Base-by-base conservation (phyloP, 2,888 invertebrate genomes). In the Thereva nobilitata region DNA sequence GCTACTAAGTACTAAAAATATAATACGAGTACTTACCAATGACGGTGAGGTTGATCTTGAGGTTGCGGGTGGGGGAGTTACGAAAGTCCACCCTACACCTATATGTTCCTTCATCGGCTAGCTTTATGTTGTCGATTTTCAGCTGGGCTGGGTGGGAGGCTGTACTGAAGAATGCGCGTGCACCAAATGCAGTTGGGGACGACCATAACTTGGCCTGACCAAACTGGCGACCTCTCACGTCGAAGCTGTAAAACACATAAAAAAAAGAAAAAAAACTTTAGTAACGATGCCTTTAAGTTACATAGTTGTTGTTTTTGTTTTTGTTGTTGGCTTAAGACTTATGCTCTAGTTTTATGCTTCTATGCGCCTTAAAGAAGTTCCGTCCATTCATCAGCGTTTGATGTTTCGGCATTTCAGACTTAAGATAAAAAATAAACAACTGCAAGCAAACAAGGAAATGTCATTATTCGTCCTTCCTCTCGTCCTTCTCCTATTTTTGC, bases 151-250 rank as follows among this genome's bases (percentile, higher is more conserved):
- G 92, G 73, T 89, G 87, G 8, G 91, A 88, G 45, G 90, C 88
- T 4, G 90, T 88, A 56, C 91, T 89, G 79, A 94, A 93, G 80
- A 91, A 92, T 8, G 94, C 93, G 55, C 94, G 84, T 2, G 89
- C 87, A 1, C 92, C 93, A 71, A 94, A 86, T 35, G 87, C 86
- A 54, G 85, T 84, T 56, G 88, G 87, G 67, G 92, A 89, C 23
- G 91, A 90, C 93, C 93, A 93, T 73, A 92, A 88, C 78, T 88
- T 89, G 8, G 92, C 92, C 75, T 90, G 87, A 42, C 87, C 86
- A 71, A 89, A 84, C 44, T 85, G 83, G 50, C 88, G 87, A 9
- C 89, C 90, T 69, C 93, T 84, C 65, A 90, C 88, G 81, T 93
- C 92, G 76, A 89, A 90, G 74, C 91, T 91, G 83, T 40, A 75